phyloP scores from a whole-genome alignment of 2,113 vertebrate species.

The Hymenochirus boettgeri region DNA sequence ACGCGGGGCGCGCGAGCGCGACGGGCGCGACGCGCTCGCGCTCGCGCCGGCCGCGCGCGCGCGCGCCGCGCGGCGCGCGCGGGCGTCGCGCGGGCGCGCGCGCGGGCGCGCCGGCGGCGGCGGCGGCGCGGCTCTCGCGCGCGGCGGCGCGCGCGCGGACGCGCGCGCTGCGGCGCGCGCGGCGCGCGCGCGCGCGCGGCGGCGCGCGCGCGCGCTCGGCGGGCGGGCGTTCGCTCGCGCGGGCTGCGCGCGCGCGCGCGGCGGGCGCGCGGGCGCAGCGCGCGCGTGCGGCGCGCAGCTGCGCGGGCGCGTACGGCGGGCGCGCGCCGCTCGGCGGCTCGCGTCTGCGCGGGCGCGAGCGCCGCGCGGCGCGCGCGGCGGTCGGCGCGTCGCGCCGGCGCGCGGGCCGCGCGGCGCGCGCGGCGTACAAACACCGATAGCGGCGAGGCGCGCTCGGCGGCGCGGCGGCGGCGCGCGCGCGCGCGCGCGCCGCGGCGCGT shows the following conservation, averaged over 20 bases:
- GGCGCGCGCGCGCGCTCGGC: background rate
- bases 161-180: background rate
- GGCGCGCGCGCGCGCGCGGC: background rate
- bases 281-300: background rate
- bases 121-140: background rate
- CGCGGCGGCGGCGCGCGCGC: no score
- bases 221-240: background rate
- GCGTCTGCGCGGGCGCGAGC: no score
- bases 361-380: conserved; percentile 33
- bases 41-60: background rate
- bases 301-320: background rate
- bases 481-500: no score
- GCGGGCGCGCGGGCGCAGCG: conserved; percentile 20
- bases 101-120: conserved; percentile 6
- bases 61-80: background rate
- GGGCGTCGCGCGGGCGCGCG: no score
- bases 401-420: no score
- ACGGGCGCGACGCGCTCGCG: background rate
- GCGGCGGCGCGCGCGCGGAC: background rate
- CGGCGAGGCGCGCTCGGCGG: no score
- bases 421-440: no score
- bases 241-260: background rate
- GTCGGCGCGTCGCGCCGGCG: conserved; percentile 33
- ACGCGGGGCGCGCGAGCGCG: background rate
- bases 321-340: background rate